A percentile compares a stretch with the other conserved stretches of the same genome.
Conservation (phyloP, 2,888 invertebrate species). For the Cordilura impudica region DNA sequence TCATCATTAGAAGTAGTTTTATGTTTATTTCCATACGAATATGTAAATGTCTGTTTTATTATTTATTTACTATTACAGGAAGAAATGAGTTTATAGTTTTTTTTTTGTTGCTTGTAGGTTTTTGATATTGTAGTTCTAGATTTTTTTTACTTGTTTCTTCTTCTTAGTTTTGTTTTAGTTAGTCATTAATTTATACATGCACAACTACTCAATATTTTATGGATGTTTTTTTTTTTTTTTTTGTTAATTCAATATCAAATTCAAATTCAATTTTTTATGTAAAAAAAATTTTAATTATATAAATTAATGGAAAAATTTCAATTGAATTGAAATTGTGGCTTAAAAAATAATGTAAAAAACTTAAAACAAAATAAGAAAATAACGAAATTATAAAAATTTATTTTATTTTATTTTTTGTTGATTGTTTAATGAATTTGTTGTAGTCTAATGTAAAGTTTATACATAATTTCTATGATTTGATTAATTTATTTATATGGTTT, state of each 20-base stretch:
- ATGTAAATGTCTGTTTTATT: background rate
- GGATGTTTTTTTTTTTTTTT: conserved; percentile 5
- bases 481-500: background rate
- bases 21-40: conserved; percentile 7
- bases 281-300: background rate
- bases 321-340: background rate
- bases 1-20: conserved; percentile 32
- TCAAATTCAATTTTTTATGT: background rate
- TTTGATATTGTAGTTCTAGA: conserved; percentile 9
- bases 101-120: background rate
- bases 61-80: conserved; percentile 46
- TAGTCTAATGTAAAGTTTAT: background rate
- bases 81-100: conserved; percentile 29
- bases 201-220: conserved; percentile 40
- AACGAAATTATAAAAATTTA: background rate
- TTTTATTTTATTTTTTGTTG: background rate
- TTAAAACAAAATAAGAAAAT: background rate
- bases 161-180: background rate
- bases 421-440: background rate
- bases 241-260: background rate
- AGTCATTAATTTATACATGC: conserved; percentile 31
- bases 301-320: background rate
- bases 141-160: background rate
- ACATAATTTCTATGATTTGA: background rate
- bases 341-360: background rate